Evolutionary conservation across 2,113 vertebrate species (phyloP).

Genomic region (Psittacara wagleri): DNA sequence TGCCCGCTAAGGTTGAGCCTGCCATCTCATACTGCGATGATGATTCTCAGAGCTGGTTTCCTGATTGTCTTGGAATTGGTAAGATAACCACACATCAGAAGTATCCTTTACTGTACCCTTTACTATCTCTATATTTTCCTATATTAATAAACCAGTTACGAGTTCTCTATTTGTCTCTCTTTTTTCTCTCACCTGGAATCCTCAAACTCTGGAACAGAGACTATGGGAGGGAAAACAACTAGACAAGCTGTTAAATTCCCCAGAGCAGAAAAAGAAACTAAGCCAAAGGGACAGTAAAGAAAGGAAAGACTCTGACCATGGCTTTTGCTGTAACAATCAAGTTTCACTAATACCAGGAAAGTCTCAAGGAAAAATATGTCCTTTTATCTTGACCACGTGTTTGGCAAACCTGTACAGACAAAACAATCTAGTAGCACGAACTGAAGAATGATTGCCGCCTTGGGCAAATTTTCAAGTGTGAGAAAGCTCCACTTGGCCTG

Average conservation of each 20-base stretch:
- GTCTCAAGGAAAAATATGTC: constrained; percentile 38
- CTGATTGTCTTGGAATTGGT: no score
- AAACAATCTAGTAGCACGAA: constrained; percentile 20
- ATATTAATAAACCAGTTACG: no score
- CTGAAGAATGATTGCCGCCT: constrained; percentile 5
- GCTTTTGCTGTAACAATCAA: background rate
- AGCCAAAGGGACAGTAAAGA: background rate
- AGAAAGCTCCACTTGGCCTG: background rate
- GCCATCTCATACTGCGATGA: no score
- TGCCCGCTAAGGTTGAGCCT: no score
- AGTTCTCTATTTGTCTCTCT: no score
- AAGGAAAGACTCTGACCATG: background rate
- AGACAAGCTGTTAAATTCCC: background rate
- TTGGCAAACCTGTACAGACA: constrained; percentile 11
- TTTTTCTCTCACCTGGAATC: no score
- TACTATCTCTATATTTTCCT: no score
- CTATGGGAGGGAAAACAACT: background rate
- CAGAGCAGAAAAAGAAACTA: background rate
- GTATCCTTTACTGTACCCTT: no score
- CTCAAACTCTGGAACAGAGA: background rate
- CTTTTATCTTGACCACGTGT: constrained; percentile 37
- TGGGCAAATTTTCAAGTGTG: constrained; percentile 31
- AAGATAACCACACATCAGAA: no score
- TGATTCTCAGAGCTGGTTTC: no score
- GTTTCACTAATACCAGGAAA: background rate